These are phyloP conservation scores for Proterorhinus semilunaris DNA, from an alignment of 2,113 vertebrate species.

Conservation along the genomic window DNA sequence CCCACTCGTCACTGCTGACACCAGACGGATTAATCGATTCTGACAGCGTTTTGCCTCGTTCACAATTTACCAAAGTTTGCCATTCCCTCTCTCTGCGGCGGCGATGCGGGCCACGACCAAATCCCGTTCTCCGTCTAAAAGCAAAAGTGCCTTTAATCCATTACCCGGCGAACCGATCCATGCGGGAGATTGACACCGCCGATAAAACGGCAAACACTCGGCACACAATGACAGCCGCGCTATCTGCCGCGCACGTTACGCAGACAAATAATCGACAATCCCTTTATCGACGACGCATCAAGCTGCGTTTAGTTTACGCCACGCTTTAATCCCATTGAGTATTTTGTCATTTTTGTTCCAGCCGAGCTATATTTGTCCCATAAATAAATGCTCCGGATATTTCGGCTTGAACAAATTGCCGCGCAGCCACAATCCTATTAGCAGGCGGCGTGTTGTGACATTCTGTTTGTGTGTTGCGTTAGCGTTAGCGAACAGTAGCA, in stretches of 20 bases:
- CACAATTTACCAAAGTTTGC: slow-evolving; percentile 54
- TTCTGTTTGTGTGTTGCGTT: slow-evolving; percentile 65
- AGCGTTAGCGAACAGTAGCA: slow-evolving; percentile 48
- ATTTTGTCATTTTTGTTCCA: slow-evolving; percentile 69
- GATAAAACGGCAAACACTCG: slow-evolving; percentile 71
- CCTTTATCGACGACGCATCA: slow-evolving; percentile 80
- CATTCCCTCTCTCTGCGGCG: slow-evolving; percentile 58
- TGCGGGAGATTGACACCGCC: slow-evolving; percentile 71
- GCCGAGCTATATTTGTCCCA: slow-evolving; percentile 72
- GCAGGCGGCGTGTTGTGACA: slow-evolving; percentile 63
- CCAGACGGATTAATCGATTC: slow-evolving; percentile 60
- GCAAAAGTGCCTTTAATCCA: slow-evolving; percentile 69
- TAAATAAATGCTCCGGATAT: slow-evolving; percentile 65
- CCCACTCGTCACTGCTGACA: no score
- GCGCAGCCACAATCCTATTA: slow-evolving; percentile 71
- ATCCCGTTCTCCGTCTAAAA: slow-evolving; percentile 65
- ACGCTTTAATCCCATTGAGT: slow-evolving; percentile 75
- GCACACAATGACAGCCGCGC: slow-evolving; percentile 72
- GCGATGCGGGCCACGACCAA: slow-evolving; percentile 65
- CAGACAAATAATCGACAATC: slow-evolving; percentile 77
- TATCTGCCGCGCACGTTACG: slow-evolving; percentile 71
- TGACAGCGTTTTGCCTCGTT: slow-evolving; percentile 54
- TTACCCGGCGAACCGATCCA: slow-evolving; percentile 39
- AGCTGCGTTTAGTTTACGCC: slow-evolving; percentile 74
- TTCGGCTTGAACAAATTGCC: slow-evolving; percentile 74